Evolutionary conservation across 2,888 invertebrate genomes (phyloP).

Genomic region (Kuschelorhynchus macadamiae): DNA sequence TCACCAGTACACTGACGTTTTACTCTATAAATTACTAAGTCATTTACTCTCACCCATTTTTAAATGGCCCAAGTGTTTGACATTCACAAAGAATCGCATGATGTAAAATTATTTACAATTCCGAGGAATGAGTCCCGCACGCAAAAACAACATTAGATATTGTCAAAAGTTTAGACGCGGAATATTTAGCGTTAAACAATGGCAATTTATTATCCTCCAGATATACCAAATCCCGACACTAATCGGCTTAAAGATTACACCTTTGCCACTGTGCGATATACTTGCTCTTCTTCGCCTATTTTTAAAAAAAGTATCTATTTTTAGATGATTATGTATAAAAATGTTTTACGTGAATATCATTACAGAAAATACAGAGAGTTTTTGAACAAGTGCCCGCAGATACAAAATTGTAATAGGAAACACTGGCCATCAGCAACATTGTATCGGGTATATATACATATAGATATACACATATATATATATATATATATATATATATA

Average conservation of each 20-base stretch:
- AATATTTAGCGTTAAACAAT: constrained; percentile 48
- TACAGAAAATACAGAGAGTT: too few species aligned
- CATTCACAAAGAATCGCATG: constrained; percentile 51
- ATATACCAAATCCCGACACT: constrained; percentile 29
- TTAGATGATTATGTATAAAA: too few species aligned
- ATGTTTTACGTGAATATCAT: too few species aligned
- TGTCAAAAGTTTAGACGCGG: constrained; percentile 37
- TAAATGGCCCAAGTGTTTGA: constrained; percentile 43
- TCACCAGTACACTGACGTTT: constrained; percentile 40
- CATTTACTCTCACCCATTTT: constrained; percentile 41
- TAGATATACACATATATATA: too few species aligned
- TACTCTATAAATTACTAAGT: constrained; percentile 48
- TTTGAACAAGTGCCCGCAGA: too few species aligned
- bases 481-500: too few species aligned
- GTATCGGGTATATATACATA: too few species aligned
- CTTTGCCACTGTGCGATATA: too few species aligned
- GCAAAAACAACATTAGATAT: constrained; percentile 50
- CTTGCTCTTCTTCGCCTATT: too few species aligned
- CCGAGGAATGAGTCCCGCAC: constrained; percentile 38
- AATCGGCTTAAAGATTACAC: constrained; percentile 31
- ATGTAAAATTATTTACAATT: constrained; percentile 50
- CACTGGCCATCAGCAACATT: too few species aligned
- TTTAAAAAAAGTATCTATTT: too few species aligned
- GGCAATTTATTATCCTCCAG: constrained; percentile 47
- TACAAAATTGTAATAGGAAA: too few species aligned